phyloP scores from a whole-genome alignment of 1,140 invertebrate species.

The Drosophila biarmipes region DNA sequence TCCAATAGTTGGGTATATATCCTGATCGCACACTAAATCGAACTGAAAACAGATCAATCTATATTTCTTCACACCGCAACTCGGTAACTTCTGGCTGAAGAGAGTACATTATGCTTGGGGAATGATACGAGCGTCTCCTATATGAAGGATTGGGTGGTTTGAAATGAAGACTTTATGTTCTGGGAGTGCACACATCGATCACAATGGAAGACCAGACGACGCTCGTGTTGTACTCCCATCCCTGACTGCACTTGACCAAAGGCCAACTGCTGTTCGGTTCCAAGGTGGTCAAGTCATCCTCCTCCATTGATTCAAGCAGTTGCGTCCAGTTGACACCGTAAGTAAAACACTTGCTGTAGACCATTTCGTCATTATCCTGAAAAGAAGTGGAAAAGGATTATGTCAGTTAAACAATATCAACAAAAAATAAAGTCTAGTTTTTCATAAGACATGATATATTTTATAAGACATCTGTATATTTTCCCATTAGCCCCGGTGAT shows the following conservation, averaged over 20 bases:
- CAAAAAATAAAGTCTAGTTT: no score
- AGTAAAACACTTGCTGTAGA: constrained; percentile 87
- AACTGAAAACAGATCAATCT: constrained; percentile 87
- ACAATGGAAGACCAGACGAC: constrained; percentile 91
- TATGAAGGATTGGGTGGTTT: constrained; percentile 33
- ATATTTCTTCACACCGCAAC: not conserved
- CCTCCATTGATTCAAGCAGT: constrained; percentile 76
- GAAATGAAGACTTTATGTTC: constrained; percentile 5
- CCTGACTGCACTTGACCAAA: constrained; percentile 89
- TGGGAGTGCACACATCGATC: constrained; percentile 89
- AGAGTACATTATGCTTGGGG: constrained; percentile 14
- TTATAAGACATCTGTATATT: not conserved
- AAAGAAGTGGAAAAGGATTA: constrained; percentile 38
- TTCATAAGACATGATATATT: not conserved
- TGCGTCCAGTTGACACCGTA: constrained; percentile 90
- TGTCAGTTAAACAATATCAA: not conserved
- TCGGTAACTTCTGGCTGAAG: constrained; percentile 32
- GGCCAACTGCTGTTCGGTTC: constrained; percentile 87
- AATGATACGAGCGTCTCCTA: constrained; percentile 59
- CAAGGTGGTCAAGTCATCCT: constrained; percentile 62
- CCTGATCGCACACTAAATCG: constrained; percentile 92
- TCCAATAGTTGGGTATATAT: constrained; percentile 93
- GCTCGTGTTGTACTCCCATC: constrained; percentile 92
- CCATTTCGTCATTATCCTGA: constrained; percentile 85
- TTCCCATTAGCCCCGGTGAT: constrained; percentile 2